These are phyloP conservation scores for Lasioglossum marginatum DNA, from an alignment of 2,888 invertebrate species.

Conservation along the genomic window DNA sequence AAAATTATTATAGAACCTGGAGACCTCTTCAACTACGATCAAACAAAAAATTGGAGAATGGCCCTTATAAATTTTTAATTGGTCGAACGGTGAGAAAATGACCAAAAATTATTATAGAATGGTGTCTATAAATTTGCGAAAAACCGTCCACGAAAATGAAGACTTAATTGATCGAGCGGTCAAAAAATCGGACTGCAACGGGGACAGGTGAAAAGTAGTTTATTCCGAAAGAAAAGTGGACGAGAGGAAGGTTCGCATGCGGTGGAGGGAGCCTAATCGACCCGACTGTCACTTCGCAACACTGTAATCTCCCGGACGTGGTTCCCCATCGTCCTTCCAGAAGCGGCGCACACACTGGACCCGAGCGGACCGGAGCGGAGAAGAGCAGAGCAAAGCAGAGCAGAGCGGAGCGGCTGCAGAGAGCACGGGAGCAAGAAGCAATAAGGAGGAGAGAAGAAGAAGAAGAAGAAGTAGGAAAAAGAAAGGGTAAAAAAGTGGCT, in stretches of 20 bases:
- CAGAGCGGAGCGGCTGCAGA: not conserved
- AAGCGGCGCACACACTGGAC: conserved; percentile 19
- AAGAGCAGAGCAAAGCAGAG: not conserved
- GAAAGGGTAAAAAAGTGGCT: conserved; percentile 63
- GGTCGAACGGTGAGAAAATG: no score
- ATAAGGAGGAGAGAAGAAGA: conserved; percentile 35
- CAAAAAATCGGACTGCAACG: not conserved
- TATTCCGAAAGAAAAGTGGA: not conserved
- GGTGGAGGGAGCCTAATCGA: conserved; percentile 53
- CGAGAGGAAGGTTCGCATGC: not conserved
- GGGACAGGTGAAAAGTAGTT: conserved; percentile 6
- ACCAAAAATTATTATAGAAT: no score
- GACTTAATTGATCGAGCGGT: no score
- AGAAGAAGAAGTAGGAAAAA: conserved; percentile 31
- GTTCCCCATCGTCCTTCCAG: conserved; percentile 50
- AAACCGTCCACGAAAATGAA: no score
- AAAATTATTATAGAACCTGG: no score
- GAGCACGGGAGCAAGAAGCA: conserved; percentile 25
- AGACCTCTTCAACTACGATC: no score
- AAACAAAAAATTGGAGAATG: no score
- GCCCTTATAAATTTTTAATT: no score
- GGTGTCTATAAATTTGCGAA: no score
- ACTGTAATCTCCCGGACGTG: conserved; percentile 52
- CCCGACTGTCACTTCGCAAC: conserved; percentile 60
- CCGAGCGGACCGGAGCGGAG: not conserved